A percentile compares a stretch with the other conserved stretches of the same genome.
phyloP scores from a whole-genome alignment of 2,797 vertebrate species.

The Perodicticus potto region DNA sequence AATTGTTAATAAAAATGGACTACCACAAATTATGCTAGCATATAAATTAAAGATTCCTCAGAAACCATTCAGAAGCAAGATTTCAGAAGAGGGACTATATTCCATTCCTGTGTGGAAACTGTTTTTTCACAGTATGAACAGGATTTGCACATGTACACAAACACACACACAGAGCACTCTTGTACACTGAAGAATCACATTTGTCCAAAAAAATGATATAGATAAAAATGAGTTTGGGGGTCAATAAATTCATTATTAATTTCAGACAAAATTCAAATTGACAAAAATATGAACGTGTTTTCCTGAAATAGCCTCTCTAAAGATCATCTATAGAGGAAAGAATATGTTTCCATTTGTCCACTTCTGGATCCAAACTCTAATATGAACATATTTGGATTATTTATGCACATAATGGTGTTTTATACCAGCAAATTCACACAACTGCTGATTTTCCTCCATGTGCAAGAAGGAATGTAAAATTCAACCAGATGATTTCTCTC shows the following conservation, averaged over 20 bases:
- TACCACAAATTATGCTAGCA: conserved; percentile 45
- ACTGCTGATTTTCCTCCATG: conserved; percentile 60
- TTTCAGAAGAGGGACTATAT: conserved; percentile 47
- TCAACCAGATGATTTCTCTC: conserved; percentile 58
- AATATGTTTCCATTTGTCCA: conserved; percentile 13
- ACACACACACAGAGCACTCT: background rate
- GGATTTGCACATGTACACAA: background rate
- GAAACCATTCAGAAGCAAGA: conserved; percentile 59
- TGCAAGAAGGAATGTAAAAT: conserved; percentile 58
- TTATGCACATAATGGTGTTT: conserved; percentile 66
- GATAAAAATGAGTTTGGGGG: conserved; percentile 51
- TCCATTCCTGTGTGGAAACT: conserved; percentile 49
- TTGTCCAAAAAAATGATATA: conserved; percentile 53
- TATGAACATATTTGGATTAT: conserved; percentile 65
- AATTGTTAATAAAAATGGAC: conserved; percentile 63
- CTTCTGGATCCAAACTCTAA: conserved; percentile 46
- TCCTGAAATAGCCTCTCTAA: conserved; percentile 49
- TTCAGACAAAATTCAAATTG: conserved; percentile 60
- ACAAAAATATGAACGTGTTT: conserved; percentile 63
- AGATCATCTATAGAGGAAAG: conserved; percentile 51
- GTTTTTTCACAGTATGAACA: conserved; percentile 35
- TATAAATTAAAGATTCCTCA: conserved; percentile 52
- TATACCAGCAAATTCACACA: conserved; percentile 60
- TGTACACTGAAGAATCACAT: conserved; percentile 56
- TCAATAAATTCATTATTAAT: conserved; percentile 48